These are phyloP conservation scores for Serilophus lunatus DNA, from an alignment of 2,113 vertebrate species.

Conservation along the genomic window DNA sequence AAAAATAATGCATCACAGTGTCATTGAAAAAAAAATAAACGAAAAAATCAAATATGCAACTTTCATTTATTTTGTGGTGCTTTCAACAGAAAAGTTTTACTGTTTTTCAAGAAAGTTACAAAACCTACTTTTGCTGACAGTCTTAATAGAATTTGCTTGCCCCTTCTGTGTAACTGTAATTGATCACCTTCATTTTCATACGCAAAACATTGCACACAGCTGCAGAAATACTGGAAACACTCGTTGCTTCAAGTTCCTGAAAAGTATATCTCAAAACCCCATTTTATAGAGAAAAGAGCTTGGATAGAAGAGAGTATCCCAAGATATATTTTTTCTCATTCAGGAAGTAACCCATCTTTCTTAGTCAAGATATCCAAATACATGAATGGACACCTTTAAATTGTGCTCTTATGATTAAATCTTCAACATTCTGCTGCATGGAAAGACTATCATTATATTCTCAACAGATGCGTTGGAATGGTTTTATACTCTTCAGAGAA, in stretches of 20 bases:
- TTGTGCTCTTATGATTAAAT: neutral
- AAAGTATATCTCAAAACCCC: neutral
- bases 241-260: neutral
- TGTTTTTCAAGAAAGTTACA: neutral
- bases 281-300: neutral
- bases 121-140: neutral
- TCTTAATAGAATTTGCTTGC: neutral
- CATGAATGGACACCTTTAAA: neutral
- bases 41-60: neutral
- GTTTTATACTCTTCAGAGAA: slow-evolving; percentile 13
- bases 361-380: neutral
- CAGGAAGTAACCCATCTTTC: neutral
- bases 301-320: neutral
- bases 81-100: neutral
- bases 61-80: neutral
- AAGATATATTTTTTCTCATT: neutral
- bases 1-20: neutral
- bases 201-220: neutral
- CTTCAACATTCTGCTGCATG: neutral
- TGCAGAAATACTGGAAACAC: neutral
- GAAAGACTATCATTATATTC: neutral
- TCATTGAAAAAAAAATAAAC: neutral
- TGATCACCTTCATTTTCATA: neutral
- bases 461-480: slow-evolving; percentile 12
- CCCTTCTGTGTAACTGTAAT: neutral